Evolutionary conservation across 2,888 invertebrate species (phyloP), one percentile per base, ranked within the genome.

Genomic region (Pasiphila rectangulata): DNA sequence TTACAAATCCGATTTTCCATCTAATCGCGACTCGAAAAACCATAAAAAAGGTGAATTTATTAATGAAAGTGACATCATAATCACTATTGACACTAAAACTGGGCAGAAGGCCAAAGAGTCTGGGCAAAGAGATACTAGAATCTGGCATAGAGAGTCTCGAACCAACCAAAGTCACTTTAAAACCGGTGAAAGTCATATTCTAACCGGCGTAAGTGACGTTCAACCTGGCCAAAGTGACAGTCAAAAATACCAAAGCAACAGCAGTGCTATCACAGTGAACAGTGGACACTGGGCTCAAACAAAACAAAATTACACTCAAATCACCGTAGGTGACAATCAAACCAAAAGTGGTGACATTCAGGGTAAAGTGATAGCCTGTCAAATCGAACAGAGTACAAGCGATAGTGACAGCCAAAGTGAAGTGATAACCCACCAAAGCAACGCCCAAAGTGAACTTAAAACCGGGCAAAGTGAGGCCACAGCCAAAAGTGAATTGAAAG

Each of bases 261-360:
- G 13, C 1, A 27, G 7, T 13, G 7, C 27, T 13, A 27, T 13
- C 13, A 2, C 7, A 9, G 6, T 7, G 1, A 27, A 27, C 6
- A 27, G 6, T 7, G 0, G 13, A 13, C 27, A 27, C 13, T 13
- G 13, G 7, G 13, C 3, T 13, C 27, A 13, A 27, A 3, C 27
- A 2, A 7, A 3, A 25, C 25, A 25, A 25, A 12, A 6, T 25
- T 12, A 12, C 1, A 12, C 4, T 2, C 10, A 25, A 25, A 25
- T n/a, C n/a, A n/a, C n/a, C n/a, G n/a, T n/a, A n/a, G n/a, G n/a
- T n/a, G n/a, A 13, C 27, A 27, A 13, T 13, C 13, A 27, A 6
- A 42, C 10, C 45, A 63, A 66, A 69, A 57, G 68, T 73, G 71
- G 65, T 52, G 32, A 24, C 20, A 42, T 27, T 45, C 20, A 54